Base-by-base conservation (phyloP, 2,113 vertebrate genomes). In the Python bivittatus region DNA sequence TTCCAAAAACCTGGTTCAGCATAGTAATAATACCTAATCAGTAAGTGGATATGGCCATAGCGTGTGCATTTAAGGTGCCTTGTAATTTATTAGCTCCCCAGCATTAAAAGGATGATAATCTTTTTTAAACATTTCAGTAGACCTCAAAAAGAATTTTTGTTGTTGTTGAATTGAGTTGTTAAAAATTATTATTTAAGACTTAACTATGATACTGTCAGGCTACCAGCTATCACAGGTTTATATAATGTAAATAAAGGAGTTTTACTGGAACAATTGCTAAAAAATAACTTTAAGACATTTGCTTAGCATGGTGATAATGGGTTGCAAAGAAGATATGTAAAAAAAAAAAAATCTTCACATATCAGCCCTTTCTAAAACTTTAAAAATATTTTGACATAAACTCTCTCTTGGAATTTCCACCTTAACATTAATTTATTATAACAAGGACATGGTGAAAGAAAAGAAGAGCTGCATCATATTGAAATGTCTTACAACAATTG, bases 341-440 rank as follows among this genome's bases (percentile, higher is more conserved):
- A n/a, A 48, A 84, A 84, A 48, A 48, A 84, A 84, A 48, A 48
- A 56, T 25, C 33, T 13, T 60, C 83, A 29, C 56, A 60, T 60
- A 91, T 52, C 29, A 91, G 42, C 27, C 79, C 84, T 85, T 90
- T 84, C 57, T 23, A 91, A 84, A 91, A 84, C 54, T 27, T n/a
- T 42, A 2, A 48, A 61, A 85, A 61, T 91, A 64, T 86, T 91
- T 86, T 9, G 57, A 86, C 83, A 85, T 27, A 48, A 61, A 52
- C 42, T 61, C 60, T 91, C n/a, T 90, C 54, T 48, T 90, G 33
- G 23, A 83, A 42, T 90, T 53, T 54, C 84, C 9, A 20, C 42
- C 57, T 86, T 91, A 53, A 52, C 25, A 53, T 91, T 33, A 91
- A 60, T 91, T 61, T 58, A 33, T 86, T 91, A 64, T 84, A 57